These are phyloP conservation scores for Pangasius macronema DNA, from an alignment of 2,797 vertebrate species.

Conservation along the genomic window DNA sequence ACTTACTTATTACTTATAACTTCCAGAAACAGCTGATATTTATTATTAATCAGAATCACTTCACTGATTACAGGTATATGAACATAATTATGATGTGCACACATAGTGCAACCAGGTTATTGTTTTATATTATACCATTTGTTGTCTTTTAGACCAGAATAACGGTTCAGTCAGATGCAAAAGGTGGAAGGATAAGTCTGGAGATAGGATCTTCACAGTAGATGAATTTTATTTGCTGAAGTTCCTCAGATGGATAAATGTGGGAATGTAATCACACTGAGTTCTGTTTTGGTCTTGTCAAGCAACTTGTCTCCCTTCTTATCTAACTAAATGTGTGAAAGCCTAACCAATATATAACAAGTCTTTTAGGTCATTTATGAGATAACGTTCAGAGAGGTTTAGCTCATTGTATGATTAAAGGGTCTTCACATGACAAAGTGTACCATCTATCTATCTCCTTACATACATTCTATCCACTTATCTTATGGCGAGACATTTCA, in stretches of 20 bases:
- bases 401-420: neutral
- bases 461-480: neutral
- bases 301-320: neutral
- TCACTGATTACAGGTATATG: neutral
- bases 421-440: neutral
- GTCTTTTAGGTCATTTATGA: too few species aligned
- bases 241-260: neutral
- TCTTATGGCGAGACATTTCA: too few species aligned
- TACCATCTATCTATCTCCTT: neutral
- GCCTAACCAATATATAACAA: neutral
- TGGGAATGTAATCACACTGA: neutral
- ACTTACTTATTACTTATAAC: too few species aligned
- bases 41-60: too few species aligned
- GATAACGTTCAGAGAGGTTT: too few species aligned
- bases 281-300: neutral
- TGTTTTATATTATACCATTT: neutral
- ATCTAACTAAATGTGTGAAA: neutral
- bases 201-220: neutral
- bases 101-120: neutral
- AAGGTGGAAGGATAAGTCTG: neutral
- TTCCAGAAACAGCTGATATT: too few species aligned
- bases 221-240: neutral
- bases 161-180: neutral
- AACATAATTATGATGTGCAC: neutral
- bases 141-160: neutral